Conservation (phyloP, 2,888 invertebrate genomes). For the Liodrosophila aerea region DNA sequence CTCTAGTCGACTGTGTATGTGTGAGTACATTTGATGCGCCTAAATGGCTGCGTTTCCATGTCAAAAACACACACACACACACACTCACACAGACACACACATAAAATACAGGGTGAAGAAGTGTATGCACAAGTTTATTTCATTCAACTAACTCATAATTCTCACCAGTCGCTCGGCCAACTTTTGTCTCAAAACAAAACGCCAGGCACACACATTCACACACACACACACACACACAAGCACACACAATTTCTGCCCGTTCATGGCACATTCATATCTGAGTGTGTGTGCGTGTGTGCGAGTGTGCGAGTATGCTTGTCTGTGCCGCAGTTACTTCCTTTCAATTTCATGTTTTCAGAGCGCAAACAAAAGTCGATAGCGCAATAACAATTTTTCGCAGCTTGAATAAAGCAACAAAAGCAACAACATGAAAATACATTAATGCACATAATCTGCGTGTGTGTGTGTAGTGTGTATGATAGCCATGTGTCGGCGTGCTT, state of each 20-base stretch:
- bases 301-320: slow-evolving; percentile 16
- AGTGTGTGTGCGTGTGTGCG: slow-evolving; percentile 3
- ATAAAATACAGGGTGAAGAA: slow-evolving; percentile 1
- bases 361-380: slow-evolving; percentile 61
- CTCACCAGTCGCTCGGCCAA: slow-evolving; percentile 45
- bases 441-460: slow-evolving; percentile 32
- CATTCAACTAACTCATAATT: slow-evolving; percentile 67
- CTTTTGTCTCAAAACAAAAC: slow-evolving; percentile 62
- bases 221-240: slow-evolving; percentile 27
- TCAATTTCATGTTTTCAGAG: slow-evolving; percentile 62
- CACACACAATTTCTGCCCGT: slow-evolving; percentile 20
- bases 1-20: slow-evolving; percentile 14
- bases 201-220: slow-evolving; percentile 25
- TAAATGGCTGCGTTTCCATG: slow-evolving; percentile 60
- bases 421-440: slow-evolving; percentile 18
- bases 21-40: slow-evolving; percentile 37
- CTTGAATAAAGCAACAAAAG: slow-evolving; percentile 32
- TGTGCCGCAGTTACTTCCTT: slow-evolving; percentile 59
- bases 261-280: slow-evolving; percentile 8
- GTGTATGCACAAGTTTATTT: slow-evolving; percentile 51
- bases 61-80: slow-evolving; percentile 28
- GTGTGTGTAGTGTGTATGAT: slow-evolving; percentile 5
- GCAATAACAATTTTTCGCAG: slow-evolving; percentile 63
- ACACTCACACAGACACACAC: slow-evolving; percentile 3
- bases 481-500: slow-evolving; percentile 10